A percentile compares a stretch with the other conserved stretches of the same genome.
Conservation (phyloP, 2,797 vertebrate genomes). For the Sebastes cheni region DNA sequence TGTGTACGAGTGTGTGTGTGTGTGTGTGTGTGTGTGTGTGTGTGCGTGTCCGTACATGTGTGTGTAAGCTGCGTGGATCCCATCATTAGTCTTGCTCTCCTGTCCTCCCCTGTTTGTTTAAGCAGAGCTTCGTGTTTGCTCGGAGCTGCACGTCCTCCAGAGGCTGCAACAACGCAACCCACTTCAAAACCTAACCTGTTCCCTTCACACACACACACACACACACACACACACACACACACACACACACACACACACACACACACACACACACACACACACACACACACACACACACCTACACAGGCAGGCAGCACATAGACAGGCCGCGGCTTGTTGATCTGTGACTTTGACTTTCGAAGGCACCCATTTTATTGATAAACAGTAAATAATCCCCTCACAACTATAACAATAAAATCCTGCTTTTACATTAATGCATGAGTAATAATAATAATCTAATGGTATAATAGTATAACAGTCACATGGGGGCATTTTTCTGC, state of each 20-base stretch:
- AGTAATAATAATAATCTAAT: too few relatives aligned
- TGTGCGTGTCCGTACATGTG: constrained; percentile 54
- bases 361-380: constrained; percentile 23
- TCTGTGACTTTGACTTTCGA: constrained; percentile 45
- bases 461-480: too few relatives aligned
- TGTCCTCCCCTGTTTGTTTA: constrained; percentile 93
- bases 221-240: constrained; percentile 22
- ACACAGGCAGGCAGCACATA: constrained; percentile 31
- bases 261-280: constrained; percentile 22
- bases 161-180: constrained; percentile 58
- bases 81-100: constrained; percentile 91
- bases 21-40: constrained; percentile 40
- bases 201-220: constrained; percentile 37
- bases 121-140: constrained; percentile 86
- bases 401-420: too few relatives aligned
- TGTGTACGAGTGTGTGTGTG: constrained; percentile 39
- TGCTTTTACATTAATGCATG: too few relatives aligned
- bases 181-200: constrained; percentile 68
- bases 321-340: constrained; percentile 66
- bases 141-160: constrained; percentile 69
- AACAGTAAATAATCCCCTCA: background rate
- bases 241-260: constrained; percentile 29
- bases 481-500: too few relatives aligned
- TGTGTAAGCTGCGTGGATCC: constrained; percentile 83
- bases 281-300: constrained; percentile 23